phyloP scores from a whole-genome alignment of 1,140 invertebrate genomes.

The Palaemon carinicauda region DNA sequence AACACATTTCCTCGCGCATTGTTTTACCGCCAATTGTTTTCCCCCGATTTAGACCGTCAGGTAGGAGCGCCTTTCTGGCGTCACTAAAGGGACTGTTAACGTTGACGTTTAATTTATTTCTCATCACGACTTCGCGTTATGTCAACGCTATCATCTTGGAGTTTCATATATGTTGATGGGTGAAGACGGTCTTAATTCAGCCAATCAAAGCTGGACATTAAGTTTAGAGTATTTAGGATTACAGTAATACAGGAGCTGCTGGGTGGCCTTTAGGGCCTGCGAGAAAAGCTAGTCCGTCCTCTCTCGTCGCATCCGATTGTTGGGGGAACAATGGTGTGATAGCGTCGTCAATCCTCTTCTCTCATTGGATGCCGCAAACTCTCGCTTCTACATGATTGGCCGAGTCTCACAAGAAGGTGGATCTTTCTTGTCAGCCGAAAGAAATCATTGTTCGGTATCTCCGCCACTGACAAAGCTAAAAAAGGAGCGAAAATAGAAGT shows the following conservation, averaged over 20 bases:
- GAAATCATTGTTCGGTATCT: constrained; percentile 39
- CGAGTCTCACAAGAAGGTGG: constrained; percentile 25
- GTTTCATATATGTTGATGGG: too few relatives aligned
- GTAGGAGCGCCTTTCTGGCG: neutral
- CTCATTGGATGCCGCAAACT: constrained; percentile 26
- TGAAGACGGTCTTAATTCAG: too few relatives aligned
- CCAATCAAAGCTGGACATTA: neutral
- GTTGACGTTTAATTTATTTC: neutral
- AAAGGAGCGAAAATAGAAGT: neutral
- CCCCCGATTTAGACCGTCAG: neutral
- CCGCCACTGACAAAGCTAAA: neutral
- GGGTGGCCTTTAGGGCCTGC: neutral
- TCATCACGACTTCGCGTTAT: too few relatives aligned
- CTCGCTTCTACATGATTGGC: constrained; percentile 32
- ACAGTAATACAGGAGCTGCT: neutral
- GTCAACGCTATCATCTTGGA: too few relatives aligned
- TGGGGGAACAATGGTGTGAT: constrained; percentile 48
- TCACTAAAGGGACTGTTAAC: neutral
- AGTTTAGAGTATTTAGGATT: neutral
- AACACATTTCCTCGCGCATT: constrained; percentile 43
- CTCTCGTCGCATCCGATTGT: constrained; percentile 45
- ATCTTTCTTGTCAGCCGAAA: constrained; percentile 42
- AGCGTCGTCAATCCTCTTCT: constrained; percentile 30
- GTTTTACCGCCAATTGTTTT: constrained; percentile 53
- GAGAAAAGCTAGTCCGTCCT: constrained; percentile 32